Percentiles rank a stretch among this genome's conserved stretches.
Conservation (phyloP, 2,888 invertebrate genomes). For the Xestia ashworthii region DNA sequence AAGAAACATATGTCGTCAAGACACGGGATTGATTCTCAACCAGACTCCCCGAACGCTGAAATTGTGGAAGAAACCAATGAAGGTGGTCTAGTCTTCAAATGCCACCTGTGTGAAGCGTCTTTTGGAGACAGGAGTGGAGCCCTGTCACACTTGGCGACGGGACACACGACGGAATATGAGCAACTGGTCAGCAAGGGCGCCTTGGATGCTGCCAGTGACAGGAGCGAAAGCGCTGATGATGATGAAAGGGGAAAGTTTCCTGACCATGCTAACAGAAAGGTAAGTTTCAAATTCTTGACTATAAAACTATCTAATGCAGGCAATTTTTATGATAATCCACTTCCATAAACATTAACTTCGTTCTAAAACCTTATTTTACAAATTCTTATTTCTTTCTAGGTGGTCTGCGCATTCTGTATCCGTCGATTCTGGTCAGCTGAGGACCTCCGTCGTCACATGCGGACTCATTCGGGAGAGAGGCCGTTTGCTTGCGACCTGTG, state of each 20-base stretch:
- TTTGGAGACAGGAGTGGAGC: slow-evolving; percentile 95
- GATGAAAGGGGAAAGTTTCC: slow-evolving; percentile 95
- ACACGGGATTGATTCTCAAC: slow-evolving; percentile 90
- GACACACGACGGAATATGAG: slow-evolving; percentile 95
- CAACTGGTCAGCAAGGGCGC: slow-evolving; percentile 96
- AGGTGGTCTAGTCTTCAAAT: slow-evolving; percentile 96
- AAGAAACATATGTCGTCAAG: slow-evolving; percentile 94
- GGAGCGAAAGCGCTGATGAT: slow-evolving; percentile 92
- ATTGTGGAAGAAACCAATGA: slow-evolving; percentile 79
- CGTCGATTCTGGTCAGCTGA: slow-evolving; percentile 99
- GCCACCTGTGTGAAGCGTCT: slow-evolving; percentile 97
- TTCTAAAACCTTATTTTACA: neutral
- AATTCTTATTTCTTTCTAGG: slow-evolving; percentile 82
- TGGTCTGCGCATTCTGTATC: slow-evolving; percentile 97
- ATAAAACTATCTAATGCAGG: neutral
- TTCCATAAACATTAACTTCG: neutral
- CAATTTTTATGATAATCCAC: neutral
- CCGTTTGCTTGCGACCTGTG: slow-evolving; percentile 98
- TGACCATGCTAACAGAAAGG: slow-evolving; percentile 96
- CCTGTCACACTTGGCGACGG: slow-evolving; percentile 94
- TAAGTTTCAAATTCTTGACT: slow-evolving; percentile 73
- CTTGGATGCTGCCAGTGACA: slow-evolving; percentile 89
- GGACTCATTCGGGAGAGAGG: slow-evolving; percentile 97
- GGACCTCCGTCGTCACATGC: slow-evolving; percentile 97
- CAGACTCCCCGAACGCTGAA: slow-evolving; percentile 84